Conservation (phyloP, 2,888 invertebrate genomes). For the Hypomecis atomaria region DNA sequence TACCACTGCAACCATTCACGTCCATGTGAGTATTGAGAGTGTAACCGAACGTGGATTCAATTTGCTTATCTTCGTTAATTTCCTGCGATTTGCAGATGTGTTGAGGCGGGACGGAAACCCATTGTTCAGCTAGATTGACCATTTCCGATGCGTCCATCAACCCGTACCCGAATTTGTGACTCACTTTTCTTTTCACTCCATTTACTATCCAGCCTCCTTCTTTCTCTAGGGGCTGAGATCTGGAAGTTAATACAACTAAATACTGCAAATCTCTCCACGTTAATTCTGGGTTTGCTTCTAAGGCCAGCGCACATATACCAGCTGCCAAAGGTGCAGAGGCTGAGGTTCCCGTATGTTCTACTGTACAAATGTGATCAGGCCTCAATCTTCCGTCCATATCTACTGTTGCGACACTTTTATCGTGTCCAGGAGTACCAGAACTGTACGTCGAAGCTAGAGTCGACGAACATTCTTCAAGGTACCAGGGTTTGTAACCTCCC, state of each 20-base stretch:
- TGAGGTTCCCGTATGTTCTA: slow-evolving; percentile 96
- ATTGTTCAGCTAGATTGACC: slow-evolving; percentile 95
- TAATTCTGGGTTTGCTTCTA: slow-evolving; percentile 96
- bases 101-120: slow-evolving; percentile 97
- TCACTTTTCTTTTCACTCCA: slow-evolving; percentile 96
- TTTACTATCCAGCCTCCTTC: slow-evolving; percentile 97
- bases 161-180: slow-evolving; percentile 99
- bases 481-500: slow-evolving; percentile 98
- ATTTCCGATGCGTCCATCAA: slow-evolving; percentile 98
- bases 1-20: slow-evolving; percentile 95
- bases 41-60: slow-evolving; percentile 90
- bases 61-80: slow-evolving; percentile 92
- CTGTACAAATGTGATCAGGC: slow-evolving; percentile 94
- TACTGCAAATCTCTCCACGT: slow-evolving; percentile 99
- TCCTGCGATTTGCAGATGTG: slow-evolving; percentile 97
- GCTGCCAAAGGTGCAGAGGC: slow-evolving; percentile 98
- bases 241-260: slow-evolving; percentile 95
- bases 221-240: slow-evolving; percentile 94
- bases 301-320: slow-evolving; percentile 95
- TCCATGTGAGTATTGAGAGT: slow-evolving; percentile 93
- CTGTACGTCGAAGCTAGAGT: slow-evolving; percentile 99
- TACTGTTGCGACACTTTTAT: slow-evolving; percentile 95
- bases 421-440: slow-evolving; percentile 96
- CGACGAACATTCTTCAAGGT: slow-evolving; percentile 99
- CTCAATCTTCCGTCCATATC: slow-evolving; percentile 95